These are phyloP conservation scores for Otus scops DNA, from an alignment of 2,797 vertebrate species.

Conservation along the genomic window DNA sequence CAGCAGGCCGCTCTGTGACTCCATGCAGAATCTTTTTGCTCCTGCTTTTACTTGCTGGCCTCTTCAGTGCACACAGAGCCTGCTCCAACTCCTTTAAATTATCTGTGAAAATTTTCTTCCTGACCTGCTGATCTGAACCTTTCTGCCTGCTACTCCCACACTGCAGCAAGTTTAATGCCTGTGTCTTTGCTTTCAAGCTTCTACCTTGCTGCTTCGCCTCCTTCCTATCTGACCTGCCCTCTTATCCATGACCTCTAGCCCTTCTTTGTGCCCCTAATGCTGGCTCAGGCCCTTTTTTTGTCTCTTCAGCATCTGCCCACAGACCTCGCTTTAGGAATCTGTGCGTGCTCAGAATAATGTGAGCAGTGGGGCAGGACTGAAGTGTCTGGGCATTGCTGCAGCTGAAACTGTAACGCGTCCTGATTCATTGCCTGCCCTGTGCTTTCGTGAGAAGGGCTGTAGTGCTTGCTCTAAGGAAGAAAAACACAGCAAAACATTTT, in stretches of 20 bases:
- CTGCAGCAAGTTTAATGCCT: background rate
- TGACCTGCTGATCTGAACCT: background rate
- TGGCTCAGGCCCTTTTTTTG: background rate
- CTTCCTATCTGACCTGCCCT: background rate
- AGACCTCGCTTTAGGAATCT: fast-evolving
- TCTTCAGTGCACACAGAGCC: background rate
- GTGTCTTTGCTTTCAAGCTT: background rate
- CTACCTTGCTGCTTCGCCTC: background rate
- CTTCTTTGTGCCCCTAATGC: background rate
- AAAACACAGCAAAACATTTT: background rate
- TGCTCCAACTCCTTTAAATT: background rate
- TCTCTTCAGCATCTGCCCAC: background rate
- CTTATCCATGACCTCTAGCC: background rate
- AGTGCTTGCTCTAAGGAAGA: background rate
- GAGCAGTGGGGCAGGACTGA: background rate
- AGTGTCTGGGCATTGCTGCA: fast-evolving
- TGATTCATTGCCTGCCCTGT: fast-evolving
- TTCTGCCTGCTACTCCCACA: background rate
- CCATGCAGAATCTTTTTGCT: background rate
- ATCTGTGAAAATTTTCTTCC: background rate
- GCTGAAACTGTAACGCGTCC: fast-evolving
- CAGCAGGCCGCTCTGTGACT: background rate
- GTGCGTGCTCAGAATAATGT: background rate
- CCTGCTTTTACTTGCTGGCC: background rate
- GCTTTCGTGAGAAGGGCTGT: background rate